Percentiles rank a stretch among this genome's conserved stretches.
Evolutionary conservation across 2,888 invertebrate genomes (phyloP).

Genomic region (Patella ulyssiponensis): DNA sequence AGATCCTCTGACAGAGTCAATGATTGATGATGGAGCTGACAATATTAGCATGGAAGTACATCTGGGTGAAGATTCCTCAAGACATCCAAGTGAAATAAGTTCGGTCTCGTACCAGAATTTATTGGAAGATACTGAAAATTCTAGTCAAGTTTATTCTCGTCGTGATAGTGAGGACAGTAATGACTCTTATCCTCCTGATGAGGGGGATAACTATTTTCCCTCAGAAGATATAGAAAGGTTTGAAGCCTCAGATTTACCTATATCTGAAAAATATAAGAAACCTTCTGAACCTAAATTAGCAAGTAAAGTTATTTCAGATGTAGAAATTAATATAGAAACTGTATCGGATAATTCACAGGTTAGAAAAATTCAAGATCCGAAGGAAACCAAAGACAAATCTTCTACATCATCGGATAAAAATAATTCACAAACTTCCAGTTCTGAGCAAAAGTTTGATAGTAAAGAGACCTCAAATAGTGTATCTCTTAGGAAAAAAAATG

Average conservation of each 20-base stretch:
- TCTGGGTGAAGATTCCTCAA: conserved; percentile 67
- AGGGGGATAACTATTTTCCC: conserved; percentile 47
- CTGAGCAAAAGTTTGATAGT: neutral
- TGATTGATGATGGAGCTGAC: conserved; percentile 57
- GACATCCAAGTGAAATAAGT: conserved; percentile 69
- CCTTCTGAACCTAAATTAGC: conserved; percentile 11
- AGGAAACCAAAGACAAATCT: neutral
- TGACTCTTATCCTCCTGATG: conserved; percentile 60
- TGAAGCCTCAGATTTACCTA: conserved; percentile 43
- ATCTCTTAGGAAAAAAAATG: conserved; percentile 21
- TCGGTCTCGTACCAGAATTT: conserved; percentile 67
- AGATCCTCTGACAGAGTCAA: conserved; percentile 35
- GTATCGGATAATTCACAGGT: neutral
- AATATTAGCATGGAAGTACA: conserved; percentile 71
- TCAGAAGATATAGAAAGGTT: conserved; percentile 50
- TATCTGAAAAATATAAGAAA: conserved; percentile 37
- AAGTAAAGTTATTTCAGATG: neutral
- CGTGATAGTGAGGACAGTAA: conserved; percentile 64
- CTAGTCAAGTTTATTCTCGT: conserved; percentile 49
- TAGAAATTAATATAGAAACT: conserved; percentile 5
- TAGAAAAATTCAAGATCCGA: neutral
- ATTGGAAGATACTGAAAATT: conserved; percentile 59
- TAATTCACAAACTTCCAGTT: neutral
- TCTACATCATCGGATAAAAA: neutral
- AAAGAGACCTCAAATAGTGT: conserved; percentile 15